These are phyloP conservation scores for Acridotheres tristis DNA, from an alignment of 2,797 vertebrate genomes.

Conservation along the genomic window DNA sequence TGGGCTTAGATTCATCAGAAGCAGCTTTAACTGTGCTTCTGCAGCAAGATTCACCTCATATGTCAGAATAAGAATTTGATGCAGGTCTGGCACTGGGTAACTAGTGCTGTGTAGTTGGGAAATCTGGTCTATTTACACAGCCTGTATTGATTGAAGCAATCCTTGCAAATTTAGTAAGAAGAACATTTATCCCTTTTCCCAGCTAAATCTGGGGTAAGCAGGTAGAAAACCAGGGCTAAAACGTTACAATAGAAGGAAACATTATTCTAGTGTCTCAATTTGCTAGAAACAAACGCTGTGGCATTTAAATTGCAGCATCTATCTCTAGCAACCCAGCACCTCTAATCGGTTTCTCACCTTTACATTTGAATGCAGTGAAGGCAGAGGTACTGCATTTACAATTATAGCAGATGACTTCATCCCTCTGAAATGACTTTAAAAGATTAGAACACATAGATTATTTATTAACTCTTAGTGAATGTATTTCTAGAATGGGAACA, in stretches of 20 bases:
- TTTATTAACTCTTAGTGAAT: conserved; percentile 76
- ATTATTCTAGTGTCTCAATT: conserved; percentile 68
- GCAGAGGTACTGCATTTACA: conserved; percentile 60
- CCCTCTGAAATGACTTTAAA: conserved; percentile 76
- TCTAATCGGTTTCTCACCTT: conserved; percentile 68
- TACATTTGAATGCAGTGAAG: conserved; percentile 58
- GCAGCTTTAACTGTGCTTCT: not conserved
- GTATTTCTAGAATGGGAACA: conserved; percentile 76
- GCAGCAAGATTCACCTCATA: not conserved
- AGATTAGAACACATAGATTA: conserved; percentile 78
- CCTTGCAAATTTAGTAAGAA: not conserved
- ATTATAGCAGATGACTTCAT: conserved; percentile 74
- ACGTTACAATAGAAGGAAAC: conserved; percentile 65
- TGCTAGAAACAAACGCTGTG: conserved; percentile 62
- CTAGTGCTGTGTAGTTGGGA: not conserved
- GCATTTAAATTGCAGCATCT: conserved; percentile 67
- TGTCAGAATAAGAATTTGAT: not conserved
- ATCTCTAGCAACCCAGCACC: conserved; percentile 50
- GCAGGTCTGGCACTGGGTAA: not conserved
- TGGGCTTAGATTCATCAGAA: not conserved
- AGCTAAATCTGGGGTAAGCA: not conserved
- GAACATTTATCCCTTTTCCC: not conserved
- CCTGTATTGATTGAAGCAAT: not conserved
- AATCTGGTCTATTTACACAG: not conserved
- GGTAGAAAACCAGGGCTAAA: conserved; percentile 40